Conservation (phyloP, 2,797 vertebrate genomes). For the Picus viridis region DNA sequence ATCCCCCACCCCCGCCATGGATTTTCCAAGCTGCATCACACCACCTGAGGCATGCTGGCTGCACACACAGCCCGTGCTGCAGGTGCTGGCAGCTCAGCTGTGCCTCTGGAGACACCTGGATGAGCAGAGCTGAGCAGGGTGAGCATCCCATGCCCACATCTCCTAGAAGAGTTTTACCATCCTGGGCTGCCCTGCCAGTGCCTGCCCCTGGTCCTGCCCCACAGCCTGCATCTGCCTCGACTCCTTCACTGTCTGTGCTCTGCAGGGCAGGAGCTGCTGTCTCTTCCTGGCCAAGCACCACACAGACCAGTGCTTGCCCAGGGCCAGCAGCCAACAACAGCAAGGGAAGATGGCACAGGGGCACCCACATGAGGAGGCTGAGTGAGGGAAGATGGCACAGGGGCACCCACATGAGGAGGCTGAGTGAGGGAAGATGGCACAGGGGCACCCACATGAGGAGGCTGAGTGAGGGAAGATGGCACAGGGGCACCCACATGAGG, state of each 20-base stretch:
- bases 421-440: background rate
- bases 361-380: too few relatives aligned
- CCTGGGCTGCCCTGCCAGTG: background rate
- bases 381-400: background rate
- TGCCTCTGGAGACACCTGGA: too few relatives aligned
- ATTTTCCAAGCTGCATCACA: background rate
- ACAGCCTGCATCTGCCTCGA: background rate
- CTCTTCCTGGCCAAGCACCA: background rate
- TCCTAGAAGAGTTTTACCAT: background rate
- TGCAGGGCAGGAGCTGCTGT: background rate
- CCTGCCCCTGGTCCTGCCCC: accelerated
- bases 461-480: background rate
- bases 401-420: too few relatives aligned
- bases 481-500: too few relatives aligned
- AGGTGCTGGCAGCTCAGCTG: background rate
- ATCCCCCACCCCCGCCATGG: background rate
- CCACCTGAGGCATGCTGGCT: background rate
- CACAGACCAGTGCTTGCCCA: accelerated
- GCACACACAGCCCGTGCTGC: background rate
- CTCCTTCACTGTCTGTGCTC: background rate
- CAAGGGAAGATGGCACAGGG: too few relatives aligned
- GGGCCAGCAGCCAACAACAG: background rate
- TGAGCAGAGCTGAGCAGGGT: background rate
- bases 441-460: too few relatives aligned
- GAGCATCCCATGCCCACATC: background rate